phyloP scores from a whole-genome alignment of 2,797 vertebrate species.

The Iguana delicatissima region DNA sequence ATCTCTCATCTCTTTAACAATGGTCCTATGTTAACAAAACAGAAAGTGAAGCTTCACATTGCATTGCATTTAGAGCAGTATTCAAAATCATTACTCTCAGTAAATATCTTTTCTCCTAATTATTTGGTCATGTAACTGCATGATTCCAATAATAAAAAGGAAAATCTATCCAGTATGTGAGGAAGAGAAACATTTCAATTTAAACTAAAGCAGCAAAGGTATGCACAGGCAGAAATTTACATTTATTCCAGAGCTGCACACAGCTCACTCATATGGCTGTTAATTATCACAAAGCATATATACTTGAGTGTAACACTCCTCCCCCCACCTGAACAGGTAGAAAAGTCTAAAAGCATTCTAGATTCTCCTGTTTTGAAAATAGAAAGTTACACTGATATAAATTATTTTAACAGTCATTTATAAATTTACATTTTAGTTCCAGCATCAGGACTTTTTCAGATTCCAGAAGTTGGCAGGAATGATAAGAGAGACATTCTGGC shows the following conservation, averaged over 20 bases:
- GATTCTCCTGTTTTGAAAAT: background rate
- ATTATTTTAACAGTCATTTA: background rate
- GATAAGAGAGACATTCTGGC: too few relatives aligned
- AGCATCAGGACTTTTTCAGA: background rate
- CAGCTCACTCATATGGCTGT: slow-evolving; percentile 23
- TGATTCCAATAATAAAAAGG: slow-evolving; percentile 16
- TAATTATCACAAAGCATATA: background rate
- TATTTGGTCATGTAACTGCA: slow-evolving; percentile 22
- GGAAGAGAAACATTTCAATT: slow-evolving; percentile 19
- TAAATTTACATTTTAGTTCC: background rate
- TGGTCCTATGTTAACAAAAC: background rate
- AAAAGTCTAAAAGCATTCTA: background rate
- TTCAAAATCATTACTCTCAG: background rate
- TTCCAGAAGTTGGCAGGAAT: background rate
- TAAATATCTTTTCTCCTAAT: slow-evolving; percentile 28
- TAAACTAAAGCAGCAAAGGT: background rate
- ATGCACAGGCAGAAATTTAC: background rate
- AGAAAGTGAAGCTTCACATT: slow-evolving; percentile 30
- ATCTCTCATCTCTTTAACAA: background rate
- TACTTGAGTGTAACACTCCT: background rate
- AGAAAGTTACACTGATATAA: background rate
- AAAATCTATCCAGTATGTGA: background rate
- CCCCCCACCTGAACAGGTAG: background rate
- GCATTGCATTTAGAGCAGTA: slow-evolving; percentile 25
- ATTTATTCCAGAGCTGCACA: background rate